phyloP scores from a whole-genome alignment of 92 coral and sea anemone species.

The Zoanthus gigantus region DNA sequence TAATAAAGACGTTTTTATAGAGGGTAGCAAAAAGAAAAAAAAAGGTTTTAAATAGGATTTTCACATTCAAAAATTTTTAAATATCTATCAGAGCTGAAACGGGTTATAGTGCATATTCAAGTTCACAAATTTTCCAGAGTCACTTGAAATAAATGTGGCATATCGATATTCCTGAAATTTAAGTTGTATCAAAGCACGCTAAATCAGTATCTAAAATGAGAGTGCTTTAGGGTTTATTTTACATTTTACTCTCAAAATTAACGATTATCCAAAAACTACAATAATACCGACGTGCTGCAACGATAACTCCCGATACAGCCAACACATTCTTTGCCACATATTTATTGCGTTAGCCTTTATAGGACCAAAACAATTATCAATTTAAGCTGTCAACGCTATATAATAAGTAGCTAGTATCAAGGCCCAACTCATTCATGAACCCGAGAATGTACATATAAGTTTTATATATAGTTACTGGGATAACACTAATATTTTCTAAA shows the following conservation, averaged over 20 bases:
- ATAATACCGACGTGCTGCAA: not conserved
- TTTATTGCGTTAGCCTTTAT: too few species aligned
- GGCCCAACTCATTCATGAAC: not conserved
- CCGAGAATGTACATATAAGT: not conserved
- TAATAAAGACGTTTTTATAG: not conserved
- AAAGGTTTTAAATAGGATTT: not conserved
- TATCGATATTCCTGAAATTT: too few species aligned
- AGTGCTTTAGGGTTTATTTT: too few species aligned
- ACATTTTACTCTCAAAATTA: too few species aligned
- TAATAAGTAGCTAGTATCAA: not conserved
- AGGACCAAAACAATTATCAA: not conserved
- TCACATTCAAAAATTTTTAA: not conserved
- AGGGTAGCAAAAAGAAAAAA: not conserved
- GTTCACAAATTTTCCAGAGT: too few species aligned
- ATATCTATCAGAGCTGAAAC: too few species aligned
- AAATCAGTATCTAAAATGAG: too few species aligned
- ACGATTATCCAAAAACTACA: too few species aligned
- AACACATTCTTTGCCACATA: not conserved
- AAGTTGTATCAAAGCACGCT: too few species aligned
- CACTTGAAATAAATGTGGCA: too few species aligned
- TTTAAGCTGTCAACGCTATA: not conserved
- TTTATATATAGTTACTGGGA: not conserved
- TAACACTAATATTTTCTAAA: slow-evolving; percentile 11
- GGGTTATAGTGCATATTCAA: too few species aligned
- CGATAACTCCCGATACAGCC: not conserved